phyloP scores from a whole-genome alignment of 2,888 invertebrate species.

The Synanthedon tipuliformis region DNA sequence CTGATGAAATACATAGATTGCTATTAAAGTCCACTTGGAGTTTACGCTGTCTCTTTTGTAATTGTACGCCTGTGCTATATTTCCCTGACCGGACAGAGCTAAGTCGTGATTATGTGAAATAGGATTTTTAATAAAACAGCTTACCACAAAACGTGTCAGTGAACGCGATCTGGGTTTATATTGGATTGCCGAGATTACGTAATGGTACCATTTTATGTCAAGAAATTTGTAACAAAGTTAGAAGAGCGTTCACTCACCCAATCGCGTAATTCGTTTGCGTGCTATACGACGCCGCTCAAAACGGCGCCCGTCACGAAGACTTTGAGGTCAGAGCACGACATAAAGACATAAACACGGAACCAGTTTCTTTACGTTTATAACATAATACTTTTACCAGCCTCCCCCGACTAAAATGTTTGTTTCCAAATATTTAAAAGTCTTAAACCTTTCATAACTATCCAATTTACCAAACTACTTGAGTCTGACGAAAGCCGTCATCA shows the following conservation, averaged over 20 bases:
- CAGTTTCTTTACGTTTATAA: slow-evolving; percentile 16
- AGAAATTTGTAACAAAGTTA: slow-evolving; percentile 36
- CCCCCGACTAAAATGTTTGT: too few relatives aligned
- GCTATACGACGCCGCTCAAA: slow-evolving; percentile 29
- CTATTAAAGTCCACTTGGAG: slow-evolving; percentile 30
- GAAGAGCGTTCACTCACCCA: slow-evolving; percentile 32
- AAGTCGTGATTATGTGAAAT: slow-evolving; percentile 42
- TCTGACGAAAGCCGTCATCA: neutral
- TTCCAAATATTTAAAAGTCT: neutral
- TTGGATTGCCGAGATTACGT: slow-evolving; percentile 24
- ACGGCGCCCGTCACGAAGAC: slow-evolving; percentile 42
- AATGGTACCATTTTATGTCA: slow-evolving; percentile 33
- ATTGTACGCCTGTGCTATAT: slow-evolving; percentile 21
- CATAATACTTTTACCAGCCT: too few relatives aligned
- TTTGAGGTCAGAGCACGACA: slow-evolving; percentile 42
- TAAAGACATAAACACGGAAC: slow-evolving; percentile 38
- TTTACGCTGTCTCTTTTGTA: slow-evolving; percentile 33
- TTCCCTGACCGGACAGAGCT: neutral
- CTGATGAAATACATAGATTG: slow-evolving; percentile 23
- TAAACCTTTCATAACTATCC: neutral
- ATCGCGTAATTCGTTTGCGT: slow-evolving; percentile 42
- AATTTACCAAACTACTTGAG: neutral
- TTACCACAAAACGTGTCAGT: neutral
- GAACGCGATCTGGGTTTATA: slow-evolving; percentile 25
- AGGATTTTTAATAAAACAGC: slow-evolving; percentile 17